Conservation (phyloP, 2,888 invertebrate genomes). For the Synanthedon myopaeformis region DNA sequence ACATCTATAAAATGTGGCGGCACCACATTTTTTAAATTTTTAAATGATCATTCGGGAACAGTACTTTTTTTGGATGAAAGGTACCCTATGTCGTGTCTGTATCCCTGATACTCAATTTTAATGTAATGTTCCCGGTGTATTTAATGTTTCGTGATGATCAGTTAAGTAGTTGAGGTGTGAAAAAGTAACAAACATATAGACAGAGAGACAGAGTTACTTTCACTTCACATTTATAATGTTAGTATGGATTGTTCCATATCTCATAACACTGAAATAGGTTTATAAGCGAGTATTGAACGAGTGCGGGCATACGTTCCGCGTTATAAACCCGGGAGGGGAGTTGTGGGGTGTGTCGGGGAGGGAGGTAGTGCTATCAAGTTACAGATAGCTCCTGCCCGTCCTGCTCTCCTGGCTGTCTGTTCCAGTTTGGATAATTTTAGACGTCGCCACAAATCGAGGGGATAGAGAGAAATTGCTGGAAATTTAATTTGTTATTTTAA, state of each 20-base stretch:
- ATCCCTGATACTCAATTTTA: too few relatives aligned
- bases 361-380: conserved; percentile 32
- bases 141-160: too few relatives aligned
- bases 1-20: too few relatives aligned
- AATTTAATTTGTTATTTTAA: not conserved
- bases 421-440: conserved; percentile 35
- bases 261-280: conserved; percentile 16
- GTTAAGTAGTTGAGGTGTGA: too few relatives aligned
- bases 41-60: too few relatives aligned
- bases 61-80: too few relatives aligned
- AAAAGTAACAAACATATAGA: too few relatives aligned
- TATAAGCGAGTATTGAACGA: conserved; percentile 32
- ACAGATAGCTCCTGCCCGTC: conserved; percentile 18
- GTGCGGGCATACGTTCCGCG: conserved; percentile 39
- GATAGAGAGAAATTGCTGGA: conserved; percentile 1
- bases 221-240: too few relatives aligned
- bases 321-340: conserved; percentile 12
- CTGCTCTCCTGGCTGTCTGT: conserved; percentile 35
- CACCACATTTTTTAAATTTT: too few relatives aligned
- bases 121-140: too few relatives aligned
- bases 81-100: too few relatives aligned
- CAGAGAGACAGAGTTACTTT: too few relatives aligned
- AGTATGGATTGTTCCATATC: not conserved
- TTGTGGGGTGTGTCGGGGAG: conserved; percentile 2
- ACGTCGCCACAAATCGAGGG: conserved; percentile 11